These are phyloP conservation scores for Hermodice carunculata DNA, from an alignment of 2,888 invertebrate species.

Conservation along the genomic window DNA sequence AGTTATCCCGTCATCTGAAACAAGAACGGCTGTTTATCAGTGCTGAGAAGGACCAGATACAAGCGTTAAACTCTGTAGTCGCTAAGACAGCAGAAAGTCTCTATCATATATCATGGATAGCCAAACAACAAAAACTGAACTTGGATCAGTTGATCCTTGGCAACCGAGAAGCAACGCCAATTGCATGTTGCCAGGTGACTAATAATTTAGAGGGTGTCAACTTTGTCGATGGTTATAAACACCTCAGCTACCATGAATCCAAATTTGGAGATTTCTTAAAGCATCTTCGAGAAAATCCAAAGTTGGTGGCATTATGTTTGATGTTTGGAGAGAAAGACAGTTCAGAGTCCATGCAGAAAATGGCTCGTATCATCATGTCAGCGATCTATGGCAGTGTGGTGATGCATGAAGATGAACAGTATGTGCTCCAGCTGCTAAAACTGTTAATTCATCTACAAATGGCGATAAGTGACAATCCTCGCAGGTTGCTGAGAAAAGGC, in stretches of 20 bases:
- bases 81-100: slow-evolving; percentile 73
- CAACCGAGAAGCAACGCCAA: slow-evolving; percentile 81
- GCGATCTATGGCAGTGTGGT: slow-evolving; percentile 79
- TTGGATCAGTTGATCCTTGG: slow-evolving; percentile 80
- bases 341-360: slow-evolving; percentile 45
- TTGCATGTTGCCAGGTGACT: slow-evolving; percentile 81
- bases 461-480: slow-evolving; percentile 76
- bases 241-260: slow-evolving; percentile 83
- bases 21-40: slow-evolving; percentile 90
- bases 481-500: slow-evolving; percentile 80
- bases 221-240: slow-evolving; percentile 72
- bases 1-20: slow-evolving; percentile 79
- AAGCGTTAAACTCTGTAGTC: slow-evolving; percentile 67
- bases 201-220: slow-evolving; percentile 76
- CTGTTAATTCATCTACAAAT: slow-evolving; percentile 80
- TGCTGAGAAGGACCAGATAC: slow-evolving; percentile 82
- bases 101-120: slow-evolving; percentile 86
- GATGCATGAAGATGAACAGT: slow-evolving; percentile 80
- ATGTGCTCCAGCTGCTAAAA: slow-evolving; percentile 63
- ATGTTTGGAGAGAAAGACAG: slow-evolving; percentile 77
- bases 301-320: slow-evolving; percentile 79
- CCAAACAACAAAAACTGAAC: slow-evolving; percentile 79
- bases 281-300: slow-evolving; percentile 78
- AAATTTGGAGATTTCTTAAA: slow-evolving; percentile 80
- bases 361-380: slow-evolving; percentile 45